These are phyloP conservation scores for Cliona cf. orientalis DNA, from an alignment of 37 sponge, comb jelly and placozoan species.

Conservation along the genomic window DNA sequence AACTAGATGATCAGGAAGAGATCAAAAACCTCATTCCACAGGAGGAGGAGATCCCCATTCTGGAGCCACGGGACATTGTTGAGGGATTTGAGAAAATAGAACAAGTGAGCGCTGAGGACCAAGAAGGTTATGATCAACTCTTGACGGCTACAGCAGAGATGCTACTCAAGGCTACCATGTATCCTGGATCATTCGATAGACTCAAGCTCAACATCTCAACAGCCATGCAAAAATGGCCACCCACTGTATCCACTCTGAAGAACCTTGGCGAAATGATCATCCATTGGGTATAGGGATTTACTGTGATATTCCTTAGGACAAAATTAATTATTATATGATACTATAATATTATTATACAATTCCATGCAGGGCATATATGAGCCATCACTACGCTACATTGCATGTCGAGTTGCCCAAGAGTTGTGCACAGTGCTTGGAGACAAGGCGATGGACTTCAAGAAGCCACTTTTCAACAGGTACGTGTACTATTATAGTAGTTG, in stretches of 20 bases:
- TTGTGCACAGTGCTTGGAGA: conserved; percentile 2
- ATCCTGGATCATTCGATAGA: conserved; percentile 16
- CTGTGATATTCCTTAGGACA: not conserved
- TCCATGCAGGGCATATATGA: conserved; percentile 26
- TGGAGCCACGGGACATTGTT: not conserved
- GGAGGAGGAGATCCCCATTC: not conserved
- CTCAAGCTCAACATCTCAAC: not conserved
- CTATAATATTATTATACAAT: no score
- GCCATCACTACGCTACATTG: conserved; percentile 15
- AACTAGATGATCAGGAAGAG: not conserved
- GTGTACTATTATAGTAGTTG: not conserved
- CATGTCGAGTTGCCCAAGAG: conserved; percentile 22
- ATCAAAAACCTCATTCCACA: not conserved
- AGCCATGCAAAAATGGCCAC: not conserved
- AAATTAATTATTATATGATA: no score
- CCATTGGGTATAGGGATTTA: conserved; percentile 21
- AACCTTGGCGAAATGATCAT: conserved; percentile 49
- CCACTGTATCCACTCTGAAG: not conserved
- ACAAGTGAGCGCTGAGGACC: no score
- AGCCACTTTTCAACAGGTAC: conserved; percentile 3
- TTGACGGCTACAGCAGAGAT: conserved; percentile 18
- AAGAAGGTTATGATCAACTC: not conserved
- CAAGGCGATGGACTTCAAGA: not conserved
- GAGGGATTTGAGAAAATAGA: conserved; percentile 20
- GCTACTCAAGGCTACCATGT: conserved; percentile 19